phyloP scores from a whole-genome alignment of 2,797 vertebrate species.

The Sebastes minor region DNA sequence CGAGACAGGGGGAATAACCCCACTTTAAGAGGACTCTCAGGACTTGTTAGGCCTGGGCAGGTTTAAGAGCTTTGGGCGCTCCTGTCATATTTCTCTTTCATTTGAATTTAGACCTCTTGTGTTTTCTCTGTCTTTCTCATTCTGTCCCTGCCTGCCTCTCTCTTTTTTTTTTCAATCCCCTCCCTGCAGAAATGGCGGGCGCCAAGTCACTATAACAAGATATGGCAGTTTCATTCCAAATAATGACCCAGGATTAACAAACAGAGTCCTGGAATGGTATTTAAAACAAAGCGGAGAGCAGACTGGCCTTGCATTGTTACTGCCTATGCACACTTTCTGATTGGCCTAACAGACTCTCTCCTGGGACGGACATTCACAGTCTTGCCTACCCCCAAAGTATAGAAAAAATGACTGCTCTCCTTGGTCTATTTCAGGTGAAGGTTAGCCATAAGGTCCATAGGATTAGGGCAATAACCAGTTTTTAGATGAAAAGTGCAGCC shows the following conservation, averaged over 20 bases:
- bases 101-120: slow-evolving; percentile 59
- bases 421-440: slow-evolving; percentile 36
- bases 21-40: slow-evolving; percentile 69
- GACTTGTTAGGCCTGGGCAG: slow-evolving; percentile 72
- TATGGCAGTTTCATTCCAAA: slow-evolving; percentile 76
- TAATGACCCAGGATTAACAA: slow-evolving; percentile 74
- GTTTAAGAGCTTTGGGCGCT: slow-evolving; percentile 68
- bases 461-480: slow-evolving; percentile 15
- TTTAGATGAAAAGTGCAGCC: slow-evolving; percentile 20
- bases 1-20: slow-evolving; percentile 68
- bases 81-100: slow-evolving; percentile 67
- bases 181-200: slow-evolving; percentile 56
- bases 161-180: slow-evolving; percentile 25
- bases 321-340: slow-evolving; percentile 53
- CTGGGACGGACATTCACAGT: slow-evolving; percentile 40
- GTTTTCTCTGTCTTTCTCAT: slow-evolving; percentile 67
- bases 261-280: slow-evolving; percentile 67
- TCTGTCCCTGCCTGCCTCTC: slow-evolving; percentile 38
- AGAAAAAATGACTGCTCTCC: background rate
- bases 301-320: slow-evolving; percentile 47
- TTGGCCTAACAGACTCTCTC: slow-evolving; percentile 60
- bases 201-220: slow-evolving; percentile 74
- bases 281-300: slow-evolving; percentile 60
- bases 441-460: slow-evolving; percentile 20
- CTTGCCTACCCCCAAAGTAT: slow-evolving; percentile 23